Evolutionary conservation across 2,888 invertebrate species (phyloP), one percentile per base, ranked within the genome.

Genomic region (Nebria brevicollis): DNA sequence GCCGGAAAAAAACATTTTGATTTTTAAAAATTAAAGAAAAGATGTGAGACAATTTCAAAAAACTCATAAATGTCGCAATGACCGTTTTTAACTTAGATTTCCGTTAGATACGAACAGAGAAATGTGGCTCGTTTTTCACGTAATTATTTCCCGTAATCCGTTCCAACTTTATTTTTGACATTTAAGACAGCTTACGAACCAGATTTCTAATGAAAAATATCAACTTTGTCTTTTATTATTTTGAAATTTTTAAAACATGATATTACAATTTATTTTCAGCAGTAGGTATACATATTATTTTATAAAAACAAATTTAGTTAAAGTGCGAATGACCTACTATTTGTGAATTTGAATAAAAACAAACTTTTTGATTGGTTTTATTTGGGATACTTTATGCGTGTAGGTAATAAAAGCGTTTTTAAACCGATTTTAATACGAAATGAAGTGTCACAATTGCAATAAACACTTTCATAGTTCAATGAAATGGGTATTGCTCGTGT

Each of bases 381-480:
- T 15, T 68, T 15, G 13, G 25, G 70, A 25, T 70, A 80, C 75
- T 70, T 80, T 80, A 73, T 75, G 66, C 41, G 75, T 70, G 70
- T 7, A 66, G 15, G 66, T 70, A 75, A 80, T 75, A 75, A 80
- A 75, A 80, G 43, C 72, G 43, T 75, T 80, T 80, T 75, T 75
- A 75, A 75, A 75, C 11, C 72, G 70, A 15, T 80, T 75, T 72
- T 80, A 75, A 75, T 80, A 70, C 75, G 80, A 70, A 80, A 80
- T 80, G 80, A 80, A 80, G 80, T 80, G 75, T 80, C 75, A 80
- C 75, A 80, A 75, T 80, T 68, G 75, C 80, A 75, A 80, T 80
- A 80, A 80, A 80, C 80, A 80, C 75, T 80, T 80, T 80, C 75
- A 80, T 80, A 80, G 80, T 80, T 80, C 80, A 80, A 75, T 80